phyloP scores from a whole-genome alignment of 2,113 vertebrate species.

The Hypanus sabinus region DNA sequence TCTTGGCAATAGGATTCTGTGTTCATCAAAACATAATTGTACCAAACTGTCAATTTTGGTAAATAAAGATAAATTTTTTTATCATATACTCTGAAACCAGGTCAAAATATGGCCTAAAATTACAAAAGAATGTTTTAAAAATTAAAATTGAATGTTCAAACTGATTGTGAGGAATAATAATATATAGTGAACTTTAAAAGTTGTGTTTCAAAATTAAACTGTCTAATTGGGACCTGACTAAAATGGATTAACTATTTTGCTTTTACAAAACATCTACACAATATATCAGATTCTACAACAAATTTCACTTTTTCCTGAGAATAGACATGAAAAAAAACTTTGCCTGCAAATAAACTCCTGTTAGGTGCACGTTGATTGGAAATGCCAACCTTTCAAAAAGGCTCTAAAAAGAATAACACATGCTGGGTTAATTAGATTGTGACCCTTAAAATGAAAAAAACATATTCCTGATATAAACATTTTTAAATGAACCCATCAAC shows the following conservation, averaged over 20 bases:
- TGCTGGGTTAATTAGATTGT: not conserved
- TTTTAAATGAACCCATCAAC: not conserved
- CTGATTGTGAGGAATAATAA: not conserved
- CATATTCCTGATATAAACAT: not conserved
- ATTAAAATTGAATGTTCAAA: not conserved
- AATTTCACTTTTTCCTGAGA: not conserved
- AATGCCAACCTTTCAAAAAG: not conserved
- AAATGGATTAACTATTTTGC: not conserved
- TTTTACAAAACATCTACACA: not conserved
- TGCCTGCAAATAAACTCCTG: not conserved
- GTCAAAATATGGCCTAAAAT: not conserved
- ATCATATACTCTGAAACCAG: not conserved
- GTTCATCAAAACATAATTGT: not conserved
- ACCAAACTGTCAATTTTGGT: not conserved
- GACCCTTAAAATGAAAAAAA: conserved; percentile 14
- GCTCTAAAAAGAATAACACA: conserved; percentile 14
- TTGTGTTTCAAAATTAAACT: not conserved
- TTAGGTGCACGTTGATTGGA: not conserved
- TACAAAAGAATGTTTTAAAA: not conserved
- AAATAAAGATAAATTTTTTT: not conserved
- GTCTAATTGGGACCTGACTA: not conserved
- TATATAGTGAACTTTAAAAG: not conserved
- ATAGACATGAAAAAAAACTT: not conserved
- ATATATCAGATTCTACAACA: not conserved
- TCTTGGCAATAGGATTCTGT: not conserved